phyloP scores from a whole-genome alignment of 2,888 invertebrate species.

The Apomyelois bistriatella region DNA sequence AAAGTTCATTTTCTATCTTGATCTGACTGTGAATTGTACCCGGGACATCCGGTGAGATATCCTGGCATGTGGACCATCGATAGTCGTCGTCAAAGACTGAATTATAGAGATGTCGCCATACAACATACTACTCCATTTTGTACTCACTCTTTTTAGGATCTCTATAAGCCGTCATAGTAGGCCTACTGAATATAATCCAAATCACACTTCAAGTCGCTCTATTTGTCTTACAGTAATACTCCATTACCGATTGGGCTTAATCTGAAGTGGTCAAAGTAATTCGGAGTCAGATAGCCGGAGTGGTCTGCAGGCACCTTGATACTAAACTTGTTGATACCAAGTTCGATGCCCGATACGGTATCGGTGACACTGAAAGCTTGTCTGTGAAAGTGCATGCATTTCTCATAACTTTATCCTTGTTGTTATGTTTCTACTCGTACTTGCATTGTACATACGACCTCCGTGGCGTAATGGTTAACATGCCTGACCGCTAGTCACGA shows the following conservation, averaged over 20 bases:
- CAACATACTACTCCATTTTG: too few species aligned
- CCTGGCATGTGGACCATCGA: too few species aligned
- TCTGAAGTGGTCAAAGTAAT: constrained; percentile 32
- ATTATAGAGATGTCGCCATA: too few species aligned
- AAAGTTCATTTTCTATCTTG: too few species aligned
- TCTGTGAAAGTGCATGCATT: constrained; percentile 3
- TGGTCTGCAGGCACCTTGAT: constrained; percentile 62
- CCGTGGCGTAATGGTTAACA: too few species aligned
- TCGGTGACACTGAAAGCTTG: constrained; percentile 60
- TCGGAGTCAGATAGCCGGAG: constrained; percentile 26
- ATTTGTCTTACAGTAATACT: constrained; percentile 9
- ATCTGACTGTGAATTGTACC: too few species aligned
- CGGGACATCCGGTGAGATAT: too few species aligned
- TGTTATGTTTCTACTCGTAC: background rate
- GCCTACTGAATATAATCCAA: background rate
- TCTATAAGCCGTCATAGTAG: too few species aligned
- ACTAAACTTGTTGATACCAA: constrained; percentile 64
- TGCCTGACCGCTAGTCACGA: too few species aligned
- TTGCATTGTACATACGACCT: too few species aligned
- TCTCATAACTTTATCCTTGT: background rate
- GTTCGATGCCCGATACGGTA: constrained; percentile 63
- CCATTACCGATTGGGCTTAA: constrained; percentile 18
- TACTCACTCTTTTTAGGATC: too few species aligned
- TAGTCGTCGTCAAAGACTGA: too few species aligned
- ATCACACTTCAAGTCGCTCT: constrained; percentile 4